Base-by-base conservation (phyloP, 2,888 invertebrate species). In the Aspidiotus destructor region DNA sequence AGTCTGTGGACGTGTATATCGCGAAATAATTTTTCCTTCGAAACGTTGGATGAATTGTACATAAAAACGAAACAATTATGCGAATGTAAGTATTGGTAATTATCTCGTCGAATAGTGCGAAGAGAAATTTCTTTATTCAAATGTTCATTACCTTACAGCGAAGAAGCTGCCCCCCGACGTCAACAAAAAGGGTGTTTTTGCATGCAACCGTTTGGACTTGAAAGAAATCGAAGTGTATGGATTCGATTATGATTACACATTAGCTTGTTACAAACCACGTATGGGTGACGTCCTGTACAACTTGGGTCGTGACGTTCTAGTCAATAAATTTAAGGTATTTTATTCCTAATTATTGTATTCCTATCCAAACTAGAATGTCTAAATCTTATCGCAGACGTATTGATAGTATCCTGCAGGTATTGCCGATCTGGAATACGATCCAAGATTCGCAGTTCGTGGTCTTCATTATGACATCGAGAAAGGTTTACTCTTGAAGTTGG, bases 381-480 rank as follows among this genome's bases (percentile, higher is more conserved):
- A 28, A 28, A 28, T 28, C 28, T 1, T 5, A 48, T 48, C 48
- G n/a, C n/a, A 57, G 7, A 16, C 10, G 13, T 68, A 41, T 60
- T 70, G 70, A 3, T 71, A 74, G 74, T 74, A 74, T 70, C 74
- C 74, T 9, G 13, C 60, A 57, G 74, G 70, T 11, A 74, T 98
- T 73, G 78, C 83, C 61, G 81, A 86, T 70, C 79, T 96, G 67
- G 86, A 91, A 73, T 98, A 95, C 77, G 86, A 88, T 75, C 91
- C 93, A n/a, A 85, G 88, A 72, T 98, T 95, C 82, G 94, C 96
- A 15, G 92, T 97, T 1, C 84, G 98, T 71, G 98, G 98, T 48
- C 83, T 99, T n/a, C 98, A 98, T 79, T 98, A 95, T 81, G 98
- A 99, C 77, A 91, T 96, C 75, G 89, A 92, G 78, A 93, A 94